A percentile compares a stretch with the other conserved stretches of the same genome.
phyloP scores from a whole-genome alignment of 2,888 invertebrate genomes.

The Augiades crinisus region DNA sequence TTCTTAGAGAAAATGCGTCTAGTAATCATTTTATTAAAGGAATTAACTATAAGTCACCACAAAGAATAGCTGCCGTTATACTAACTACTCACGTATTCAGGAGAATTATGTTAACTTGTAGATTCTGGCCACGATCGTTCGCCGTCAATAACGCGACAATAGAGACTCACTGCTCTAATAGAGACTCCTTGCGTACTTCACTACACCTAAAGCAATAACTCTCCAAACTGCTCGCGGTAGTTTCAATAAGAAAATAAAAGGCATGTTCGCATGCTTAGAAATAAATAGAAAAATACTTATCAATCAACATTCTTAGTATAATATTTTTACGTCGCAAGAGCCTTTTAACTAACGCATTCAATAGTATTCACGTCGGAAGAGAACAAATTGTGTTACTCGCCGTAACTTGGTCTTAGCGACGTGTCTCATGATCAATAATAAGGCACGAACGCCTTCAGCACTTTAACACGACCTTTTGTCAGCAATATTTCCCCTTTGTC shows the following conservation, averaged over 20 bases:
- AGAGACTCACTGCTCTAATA: conserved; percentile 78
- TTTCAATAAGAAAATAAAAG: conserved; percentile 52
- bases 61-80: conserved; percentile 27
- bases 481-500: neutral
- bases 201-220: conserved; percentile 74
- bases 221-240: conserved; percentile 60
- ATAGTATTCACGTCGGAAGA: no score
- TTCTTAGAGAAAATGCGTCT: no score
- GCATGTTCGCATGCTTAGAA: conserved; percentile 41
- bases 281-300: no score
- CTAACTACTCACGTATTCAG: conserved; percentile 41
- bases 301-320: no score
- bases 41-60: conserved; percentile 10
- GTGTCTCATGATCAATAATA: neutral
- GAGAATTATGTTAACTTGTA: conserved; percentile 65
- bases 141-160: conserved; percentile 76
- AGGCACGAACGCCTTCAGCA: neutral
- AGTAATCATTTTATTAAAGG: no score
- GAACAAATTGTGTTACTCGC: neutral
- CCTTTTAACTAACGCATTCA: no score
- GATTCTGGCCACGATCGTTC: conserved; percentile 70
- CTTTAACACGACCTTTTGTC: conserved; percentile 4
- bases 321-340: no score
- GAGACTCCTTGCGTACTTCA: conserved; percentile 79
- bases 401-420: neutral